Evolutionary conservation across 2,797 vertebrate species (phyloP).

Genomic region (Octomys mimax): DNA sequence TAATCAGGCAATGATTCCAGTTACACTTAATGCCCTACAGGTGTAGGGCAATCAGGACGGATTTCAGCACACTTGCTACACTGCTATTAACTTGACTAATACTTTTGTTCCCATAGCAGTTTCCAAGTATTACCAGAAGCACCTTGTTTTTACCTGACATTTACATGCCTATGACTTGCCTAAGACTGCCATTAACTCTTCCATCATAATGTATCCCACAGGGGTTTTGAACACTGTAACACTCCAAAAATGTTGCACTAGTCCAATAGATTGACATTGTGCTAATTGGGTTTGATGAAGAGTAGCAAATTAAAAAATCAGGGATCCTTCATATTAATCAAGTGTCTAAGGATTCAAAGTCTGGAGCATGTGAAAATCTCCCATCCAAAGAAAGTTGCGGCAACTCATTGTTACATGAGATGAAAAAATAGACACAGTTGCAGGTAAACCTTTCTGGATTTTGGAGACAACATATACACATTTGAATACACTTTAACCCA

Average conservation of each 20-base stretch:
- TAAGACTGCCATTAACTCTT: not conserved
- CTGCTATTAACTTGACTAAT: not conserved
- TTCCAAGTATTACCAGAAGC: not conserved
- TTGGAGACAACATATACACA: too few species aligned
- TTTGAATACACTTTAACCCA: not conserved
- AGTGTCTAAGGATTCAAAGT: not conserved
- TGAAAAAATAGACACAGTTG: not conserved
- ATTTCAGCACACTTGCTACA: not conserved
- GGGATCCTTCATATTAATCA: not conserved
- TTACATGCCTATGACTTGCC: not conserved
- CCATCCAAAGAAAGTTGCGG: not conserved
- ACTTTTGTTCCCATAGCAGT: not conserved
- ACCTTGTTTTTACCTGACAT: not conserved
- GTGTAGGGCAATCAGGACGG: not conserved
- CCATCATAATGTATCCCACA: not conserved
- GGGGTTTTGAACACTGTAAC: not conserved
- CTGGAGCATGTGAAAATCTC: not conserved
- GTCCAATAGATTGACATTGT: not conserved
- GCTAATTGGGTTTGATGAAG: not conserved
- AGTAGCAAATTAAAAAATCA: conserved; percentile 19
- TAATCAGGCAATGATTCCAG: not conserved
- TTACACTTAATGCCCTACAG: not conserved
- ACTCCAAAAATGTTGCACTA: not conserved
- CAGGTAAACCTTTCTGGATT: not conserved
- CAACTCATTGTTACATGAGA: not conserved